Evolutionary conservation across 2,113 vertebrate species (phyloP), one percentile per base, ranked within the genome.

Genomic region (Electrona antarctica): DNA sequence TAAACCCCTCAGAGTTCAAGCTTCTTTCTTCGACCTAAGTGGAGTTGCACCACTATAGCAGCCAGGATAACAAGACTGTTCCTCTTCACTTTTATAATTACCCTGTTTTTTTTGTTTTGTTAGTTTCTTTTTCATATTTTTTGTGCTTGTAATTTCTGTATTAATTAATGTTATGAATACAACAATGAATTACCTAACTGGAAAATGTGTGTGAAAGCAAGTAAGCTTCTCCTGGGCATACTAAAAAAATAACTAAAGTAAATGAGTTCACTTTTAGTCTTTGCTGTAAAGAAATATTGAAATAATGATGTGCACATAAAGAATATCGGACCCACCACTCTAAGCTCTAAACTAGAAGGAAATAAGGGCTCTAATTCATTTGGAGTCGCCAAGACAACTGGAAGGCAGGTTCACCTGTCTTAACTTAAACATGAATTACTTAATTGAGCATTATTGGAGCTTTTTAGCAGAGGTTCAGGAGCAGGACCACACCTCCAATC

Each of bases 161-260:
- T 10, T 56, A 45, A 11, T 79, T 45, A 79, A 83, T 76, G 69
- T 73, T 62, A 77, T 81, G 66, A 74, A 67, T 80, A 62, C 77
- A 85, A 78, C 51, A 50, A 56, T 57, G 51, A 73, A 82, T 80
- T 73, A 72, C 69, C 71, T 82, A 91, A 90, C 91, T 89, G 86
- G 88, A 91, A 89, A 77, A 74, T 78, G 69, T 87, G 33, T 62
- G 67, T 81, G 71, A 77, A 85, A 80, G 79, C 82, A 81, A 77
- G 51, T 14, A 33, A 29, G 65, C 69, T 79, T 74, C 54, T 88
- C 61, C 60, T 76, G 71, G 70, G 74, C 7, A 12, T 60, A 58
- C 65, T 67, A 21, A 41, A 69, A 59, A 78, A 77, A 71, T 69
- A 41, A 41, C 3, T 41, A 64, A 12, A 41, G 33, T 41, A 64